Base-by-base conservation (phyloP, 1,140 invertebrate species). In the Agraylea sexmaculata region DNA sequence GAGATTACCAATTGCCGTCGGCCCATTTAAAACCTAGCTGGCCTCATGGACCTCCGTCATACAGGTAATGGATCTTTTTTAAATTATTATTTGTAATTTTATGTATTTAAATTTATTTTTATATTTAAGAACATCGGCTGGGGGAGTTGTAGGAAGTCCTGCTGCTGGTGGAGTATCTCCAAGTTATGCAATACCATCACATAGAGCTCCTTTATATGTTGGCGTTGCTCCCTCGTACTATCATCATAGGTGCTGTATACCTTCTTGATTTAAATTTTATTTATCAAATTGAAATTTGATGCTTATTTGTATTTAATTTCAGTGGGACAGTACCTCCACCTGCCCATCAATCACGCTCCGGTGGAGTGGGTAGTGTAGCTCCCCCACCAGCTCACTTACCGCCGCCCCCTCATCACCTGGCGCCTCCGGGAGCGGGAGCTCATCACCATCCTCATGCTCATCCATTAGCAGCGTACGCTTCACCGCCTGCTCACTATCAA, bases 381-480 rank as follows among this genome's bases (percentile, higher is more conserved):
- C 63, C 63, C 0, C 64, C 64, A 0, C 64, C 64, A 1, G 62
- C 64, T 1, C 62, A 64, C 54, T 57, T 61, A 38, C 64, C 65
- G 50, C 62, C 61, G 31, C 64, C 61, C 40, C 62, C 64, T 0
- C 64, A 64, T 52, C 57, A 62, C 11, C 57, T 62, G 49, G 58
- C 58, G 30, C 59, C 55, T 34, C 61, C 61, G 27, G 53, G 54
- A 37, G 59, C 36, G 8, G 48, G 38, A 21, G 39, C 33, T 13
- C 49, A 30, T 12, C 46, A 43, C 32, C 40, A 28, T 23, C 39
- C 38, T 16, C 47, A 49, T 18, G 62, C 62, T 52, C 57, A 62
- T 15, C 60, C 64, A 49, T 57, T 59, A 38, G 62, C 55, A 33
- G 62, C 62, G 23, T 57, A 57, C 43, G 59, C 45, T 28, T 46